These are phyloP conservation scores for Amphimedon queenslandica DNA, from an alignment of 37 sponge, comb jelly and placozoan species.

Conservation along the genomic window DNA sequence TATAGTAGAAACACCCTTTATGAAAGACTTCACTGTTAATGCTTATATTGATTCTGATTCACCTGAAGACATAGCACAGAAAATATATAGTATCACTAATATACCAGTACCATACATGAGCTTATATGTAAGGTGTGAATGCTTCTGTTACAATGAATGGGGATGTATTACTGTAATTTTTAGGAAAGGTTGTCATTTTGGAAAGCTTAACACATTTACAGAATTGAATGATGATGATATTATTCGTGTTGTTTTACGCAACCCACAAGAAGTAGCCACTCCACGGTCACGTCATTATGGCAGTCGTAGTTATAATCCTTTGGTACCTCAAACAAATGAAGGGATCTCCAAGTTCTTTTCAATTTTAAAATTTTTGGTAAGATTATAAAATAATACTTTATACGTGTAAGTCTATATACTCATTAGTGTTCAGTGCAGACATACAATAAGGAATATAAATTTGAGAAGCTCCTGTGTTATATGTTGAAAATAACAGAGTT, in stretches of 20 bases:
- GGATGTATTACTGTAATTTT: background rate
- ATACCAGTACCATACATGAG: conserved; percentile 8
- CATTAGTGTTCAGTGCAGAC: conserved; percentile 2
- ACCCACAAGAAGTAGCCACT: background rate
- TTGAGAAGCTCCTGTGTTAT: background rate
- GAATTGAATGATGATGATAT: background rate
- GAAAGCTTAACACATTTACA: background rate
- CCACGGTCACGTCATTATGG: conserved; percentile 3
- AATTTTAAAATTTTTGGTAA: conserved; percentile 2
- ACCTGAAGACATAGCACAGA: background rate
- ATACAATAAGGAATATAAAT: background rate
- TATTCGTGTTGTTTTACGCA: background rate
- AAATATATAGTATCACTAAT: background rate
- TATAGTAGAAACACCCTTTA: background rate
- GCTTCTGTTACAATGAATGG: background rate
- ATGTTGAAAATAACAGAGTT: conserved; percentile 1
- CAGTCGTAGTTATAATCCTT: background rate
- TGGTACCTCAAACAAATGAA: background rate
- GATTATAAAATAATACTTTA: background rate
- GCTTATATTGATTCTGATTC: background rate
- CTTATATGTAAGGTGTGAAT: background rate
- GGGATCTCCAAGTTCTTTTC: conserved; percentile 4
- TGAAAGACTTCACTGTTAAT: conserved; percentile 1
- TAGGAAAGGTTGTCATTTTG: background rate
- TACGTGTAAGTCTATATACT: background rate